Percentiles rank a stretch among this genome's conserved stretches.
Evolutionary conservation across 2,888 invertebrate genomes (phyloP).

Genomic region (Isoperla grammatica): DNA sequence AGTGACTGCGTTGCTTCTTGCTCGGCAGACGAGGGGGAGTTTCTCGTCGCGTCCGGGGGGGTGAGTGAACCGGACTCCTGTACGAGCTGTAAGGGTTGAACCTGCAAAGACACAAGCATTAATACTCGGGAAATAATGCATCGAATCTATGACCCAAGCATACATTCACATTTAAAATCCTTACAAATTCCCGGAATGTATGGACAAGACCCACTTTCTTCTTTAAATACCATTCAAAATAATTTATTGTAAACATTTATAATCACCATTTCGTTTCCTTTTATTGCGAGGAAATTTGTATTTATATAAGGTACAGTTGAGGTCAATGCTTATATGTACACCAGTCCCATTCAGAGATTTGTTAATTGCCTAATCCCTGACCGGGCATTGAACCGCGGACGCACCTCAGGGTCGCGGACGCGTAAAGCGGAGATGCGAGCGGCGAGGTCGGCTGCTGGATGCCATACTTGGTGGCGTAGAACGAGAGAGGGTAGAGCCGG

Average conservation of each 20-base stretch:
- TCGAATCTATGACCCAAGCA: neutral
- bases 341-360: no score
- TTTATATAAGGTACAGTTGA: no score
- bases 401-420: slow-evolving; percentile 9
- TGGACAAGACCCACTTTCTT: no score
- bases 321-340: no score
- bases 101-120: neutral
- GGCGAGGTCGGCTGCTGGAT: slow-evolving; percentile 37
- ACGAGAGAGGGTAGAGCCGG: slow-evolving; percentile 70
- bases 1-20: slow-evolving; percentile 71
- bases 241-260: no score
- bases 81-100: slow-evolving; percentile 40
- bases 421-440: slow-evolving; percentile 34
- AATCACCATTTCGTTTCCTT: no score
- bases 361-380: no score
- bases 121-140: neutral
- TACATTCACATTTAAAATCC: neutral
- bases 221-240: no score
- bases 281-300: no score
- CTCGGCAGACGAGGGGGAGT: slow-evolving; percentile 43
- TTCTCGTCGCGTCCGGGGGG: slow-evolving; percentile 50
- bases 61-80: slow-evolving; percentile 52
- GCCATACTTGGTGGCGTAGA: slow-evolving; percentile 60
- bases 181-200: no score
- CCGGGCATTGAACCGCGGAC: neutral